Evolutionary conservation across 2,888 invertebrate genomes (phyloP), one percentile per base, ranked within the genome.

Genomic region (Isotomurus palustris): DNA sequence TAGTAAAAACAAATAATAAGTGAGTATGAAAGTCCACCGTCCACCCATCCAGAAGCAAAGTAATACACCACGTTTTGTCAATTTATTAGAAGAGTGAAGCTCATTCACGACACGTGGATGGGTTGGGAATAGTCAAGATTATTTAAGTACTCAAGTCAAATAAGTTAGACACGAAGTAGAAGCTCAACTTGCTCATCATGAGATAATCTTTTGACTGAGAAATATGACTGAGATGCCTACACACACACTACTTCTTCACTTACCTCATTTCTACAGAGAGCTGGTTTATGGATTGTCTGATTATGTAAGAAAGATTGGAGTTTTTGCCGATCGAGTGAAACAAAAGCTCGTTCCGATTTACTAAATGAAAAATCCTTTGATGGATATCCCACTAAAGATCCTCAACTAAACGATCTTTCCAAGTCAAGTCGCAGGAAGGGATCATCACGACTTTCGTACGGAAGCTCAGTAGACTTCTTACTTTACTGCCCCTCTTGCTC

Each of bases 41-140:
- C n/a, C n/a, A n/a, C n/a, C n/a, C n/a, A n/a, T n/a, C n/a, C 62
- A 58, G 65, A 43, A 62, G 65, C 65, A 53, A 57, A 51, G 50
- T 52, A 55, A 58, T 53, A 60, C 62, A 65, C 62, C 62, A 65
- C 62, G 65, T 62, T 59, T 57, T 62, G 51, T 62, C 65, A 65
- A 65, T 65, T 65, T 65, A 64, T 58, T 40, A 62, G 47, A 32
- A 63, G 50, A 44, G n/a, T n/a, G 36, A 48, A 52, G 44, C 52
- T 58, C 49, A 54, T 65, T 59, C 43, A 32, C 43, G 53, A 54
- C 65, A 65, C 65, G 62, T 65, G 65, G 62, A 47, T 58, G 53
- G 57, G 53, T 49, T 53, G 53, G 35, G 27, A 47, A 53, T 47
- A 36, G 55, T 58, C 43, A 29, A 48, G 38, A 50, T 50, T 50